Evolutionary conservation across 2,888 invertebrate genomes (phyloP), one percentile per base, ranked within the genome.

Genomic region (Diadegma fenestrale): DNA sequence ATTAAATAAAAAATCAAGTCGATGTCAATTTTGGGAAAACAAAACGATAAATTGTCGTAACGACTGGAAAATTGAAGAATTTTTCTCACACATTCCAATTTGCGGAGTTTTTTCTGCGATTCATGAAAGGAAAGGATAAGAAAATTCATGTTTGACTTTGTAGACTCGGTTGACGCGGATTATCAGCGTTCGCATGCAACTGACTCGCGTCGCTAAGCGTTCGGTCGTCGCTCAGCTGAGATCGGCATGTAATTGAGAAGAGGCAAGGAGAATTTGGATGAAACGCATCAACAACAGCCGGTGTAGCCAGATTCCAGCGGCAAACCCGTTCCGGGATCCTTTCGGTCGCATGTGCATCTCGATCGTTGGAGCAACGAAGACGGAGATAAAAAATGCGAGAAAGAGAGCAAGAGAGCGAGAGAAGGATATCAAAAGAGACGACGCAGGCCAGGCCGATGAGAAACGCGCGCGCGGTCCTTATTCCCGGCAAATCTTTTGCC

Each of bases 231-330:
- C 41, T 77, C 76, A 66, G 66, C 58, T 45, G 80, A 71, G 78
- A 85, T 82, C 82, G 85, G 78, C 61, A 75, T 79, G 71, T 82
- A 80, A 85, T 85, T 82, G 79, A 79, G 75, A 75, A 66, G 37
- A 71, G 79, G 81, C 33, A 30, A 66, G 51, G 51, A 48, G 71
- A 69, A 17, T 69, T 43, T 33, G 43, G 78, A 61, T 48, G 48
- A 54, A 63, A 82, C 51, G 71, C 71, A 80, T 80, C 71, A 72
- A 71, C 72, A 81, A 82, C 85, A 76, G 85, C 82, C 80, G 79
- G 85, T 82, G 48, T 76, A 85, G 85, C 85, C 58, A 85, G 85
- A 85, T 85, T 85, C 85, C 85, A 82, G 72, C 82, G 82, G 79
- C 58, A 85, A 85, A 85, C 85, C 85, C 85, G 85, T 85, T 85